Percentiles rank a stretch among this genome's conserved stretches.
Conservation (phyloP, 1,140 invertebrate species). For the Oryctes rhinoceros region DNA sequence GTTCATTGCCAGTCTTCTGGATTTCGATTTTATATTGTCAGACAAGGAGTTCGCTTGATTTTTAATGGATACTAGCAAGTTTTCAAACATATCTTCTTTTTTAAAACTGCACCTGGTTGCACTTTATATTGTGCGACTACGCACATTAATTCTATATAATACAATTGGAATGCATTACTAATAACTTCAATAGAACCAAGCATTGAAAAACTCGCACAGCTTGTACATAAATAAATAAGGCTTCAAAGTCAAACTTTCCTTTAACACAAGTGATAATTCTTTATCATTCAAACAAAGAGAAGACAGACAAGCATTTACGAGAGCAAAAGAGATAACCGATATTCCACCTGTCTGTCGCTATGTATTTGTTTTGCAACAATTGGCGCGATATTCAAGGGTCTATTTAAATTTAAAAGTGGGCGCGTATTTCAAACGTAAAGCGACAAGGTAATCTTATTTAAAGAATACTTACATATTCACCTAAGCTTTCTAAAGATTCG, state of each 20-base stretch:
- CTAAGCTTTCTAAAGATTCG: conserved; percentile 71
- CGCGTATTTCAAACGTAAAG: conserved; percentile 25
- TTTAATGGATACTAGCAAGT: conserved; percentile 61
- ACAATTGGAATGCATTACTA: conserved; percentile 5
- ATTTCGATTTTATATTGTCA: conserved; percentile 61
- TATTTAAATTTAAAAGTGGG: conserved; percentile 36
- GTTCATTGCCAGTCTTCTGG: conserved; percentile 55
- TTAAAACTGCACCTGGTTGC: not conserved
- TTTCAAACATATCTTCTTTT: conserved; percentile 65
- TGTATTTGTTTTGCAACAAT: conserved; percentile 23
- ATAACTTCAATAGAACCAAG: not conserved
- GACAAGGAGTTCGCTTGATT: conserved; percentile 62
- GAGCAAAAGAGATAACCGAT: conserved; percentile 1
- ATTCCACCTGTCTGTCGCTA: not conserved
- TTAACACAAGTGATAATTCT: not conserved
- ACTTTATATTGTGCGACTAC: conserved; percentile 6
- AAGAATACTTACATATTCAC: conserved; percentile 54
- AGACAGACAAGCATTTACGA: not conserved
- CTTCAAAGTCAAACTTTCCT: conserved; percentile 8
- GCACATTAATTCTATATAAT: not conserved
- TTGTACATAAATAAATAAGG: conserved; percentile 16
- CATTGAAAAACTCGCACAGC: not conserved
- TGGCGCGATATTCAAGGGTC: conserved; percentile 3
- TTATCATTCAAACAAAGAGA: conserved; percentile 7
- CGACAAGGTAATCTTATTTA: conserved; percentile 28